Percentiles rank a stretch among this genome's conserved stretches.
Evolutionary conservation across 1,140 invertebrate genomes (phyloP).

Genomic region (Zophobas atratus): DNA sequence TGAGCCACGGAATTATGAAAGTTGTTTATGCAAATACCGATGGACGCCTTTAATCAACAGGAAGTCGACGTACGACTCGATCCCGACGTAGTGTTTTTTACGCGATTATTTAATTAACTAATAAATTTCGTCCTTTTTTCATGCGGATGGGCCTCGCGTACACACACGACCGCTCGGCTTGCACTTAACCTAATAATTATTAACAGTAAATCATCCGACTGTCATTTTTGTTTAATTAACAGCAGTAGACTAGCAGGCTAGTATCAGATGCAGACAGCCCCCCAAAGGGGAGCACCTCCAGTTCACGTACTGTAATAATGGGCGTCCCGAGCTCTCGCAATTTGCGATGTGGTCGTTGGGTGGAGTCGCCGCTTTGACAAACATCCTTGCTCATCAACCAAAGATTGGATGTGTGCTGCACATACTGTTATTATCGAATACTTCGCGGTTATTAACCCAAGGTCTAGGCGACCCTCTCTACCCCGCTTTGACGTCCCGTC

Average conservation of each 20-base stretch:
- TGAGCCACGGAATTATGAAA: slow-evolving; percentile 19
- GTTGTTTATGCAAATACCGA: slow-evolving; percentile 37
- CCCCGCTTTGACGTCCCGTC: neutral
- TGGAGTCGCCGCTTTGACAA: slow-evolving; percentile 58
- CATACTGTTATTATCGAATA: slow-evolving; percentile 59
- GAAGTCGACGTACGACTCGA: slow-evolving; percentile 7
- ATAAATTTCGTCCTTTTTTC: slow-evolving; percentile 22
- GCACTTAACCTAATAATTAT: slow-evolving; percentile 61
- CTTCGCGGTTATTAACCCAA: slow-evolving; percentile 57
- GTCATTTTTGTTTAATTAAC: slow-evolving; percentile 64
- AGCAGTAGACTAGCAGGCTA: slow-evolving; percentile 47
- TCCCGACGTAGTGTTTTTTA: slow-evolving; percentile 10
- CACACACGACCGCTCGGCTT: slow-evolving; percentile 9
- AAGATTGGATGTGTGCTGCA: slow-evolving; percentile 57
- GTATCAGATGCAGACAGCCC: slow-evolving; percentile 61
- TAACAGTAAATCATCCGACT: slow-evolving; percentile 62
- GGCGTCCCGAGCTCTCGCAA: slow-evolving; percentile 56
- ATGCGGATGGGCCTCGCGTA: neutral
- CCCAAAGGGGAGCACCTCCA: slow-evolving; percentile 51
- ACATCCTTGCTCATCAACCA: slow-evolving; percentile 58
- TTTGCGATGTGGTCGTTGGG: slow-evolving; percentile 59
- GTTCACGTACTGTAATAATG: slow-evolving; percentile 57
- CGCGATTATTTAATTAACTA: slow-evolving; percentile 35
- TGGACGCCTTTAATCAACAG: slow-evolving; percentile 18
- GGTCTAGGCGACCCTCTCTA: slow-evolving; percentile 18